A percentile compares a stretch with the other conserved stretches of the same genome.
phyloP scores from a whole-genome alignment of 1,140 invertebrate genomes.

The Cherax destructor region DNA sequence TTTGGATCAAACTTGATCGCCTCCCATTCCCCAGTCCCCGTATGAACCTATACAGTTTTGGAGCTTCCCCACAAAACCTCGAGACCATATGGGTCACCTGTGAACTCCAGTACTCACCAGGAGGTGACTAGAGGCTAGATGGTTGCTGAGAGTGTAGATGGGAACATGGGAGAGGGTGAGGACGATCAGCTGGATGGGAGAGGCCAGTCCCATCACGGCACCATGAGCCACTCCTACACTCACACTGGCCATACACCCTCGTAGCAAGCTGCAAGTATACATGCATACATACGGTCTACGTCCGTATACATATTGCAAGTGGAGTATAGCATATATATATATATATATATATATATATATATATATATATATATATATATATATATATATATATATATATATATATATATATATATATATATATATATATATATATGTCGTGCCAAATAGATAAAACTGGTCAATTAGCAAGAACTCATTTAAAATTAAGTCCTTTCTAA shows the following conservation, averaged over 20 bases:
- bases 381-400: neutral
- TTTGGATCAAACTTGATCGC: too few relatives aligned
- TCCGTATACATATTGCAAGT: too few relatives aligned
- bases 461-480: too few relatives aligned
- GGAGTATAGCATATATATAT: neutral
- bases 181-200: slow-evolving; percentile 30
- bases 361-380: slow-evolving; percentile 18
- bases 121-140: neutral
- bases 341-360: slow-evolving; percentile 20
- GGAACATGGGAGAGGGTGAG: slow-evolving; percentile 27
- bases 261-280: neutral
- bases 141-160: neutral
- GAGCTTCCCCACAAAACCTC: too few relatives aligned
- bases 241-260: neutral
- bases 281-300: neutral
- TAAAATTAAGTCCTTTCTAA: too few relatives aligned
- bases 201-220: slow-evolving; percentile 17
- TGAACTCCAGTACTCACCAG: neutral
- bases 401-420: neutral
- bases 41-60: too few relatives aligned
- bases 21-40: too few relatives aligned
- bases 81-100: too few relatives aligned
- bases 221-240: slow-evolving; percentile 7
- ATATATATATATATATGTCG: too few relatives aligned
- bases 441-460: too few relatives aligned